A percentile compares a stretch with the other conserved stretches of the same genome.
Evolutionary conservation across 2,888 invertebrate genomes (phyloP).

Genomic region (Machimus rusticus): DNA sequence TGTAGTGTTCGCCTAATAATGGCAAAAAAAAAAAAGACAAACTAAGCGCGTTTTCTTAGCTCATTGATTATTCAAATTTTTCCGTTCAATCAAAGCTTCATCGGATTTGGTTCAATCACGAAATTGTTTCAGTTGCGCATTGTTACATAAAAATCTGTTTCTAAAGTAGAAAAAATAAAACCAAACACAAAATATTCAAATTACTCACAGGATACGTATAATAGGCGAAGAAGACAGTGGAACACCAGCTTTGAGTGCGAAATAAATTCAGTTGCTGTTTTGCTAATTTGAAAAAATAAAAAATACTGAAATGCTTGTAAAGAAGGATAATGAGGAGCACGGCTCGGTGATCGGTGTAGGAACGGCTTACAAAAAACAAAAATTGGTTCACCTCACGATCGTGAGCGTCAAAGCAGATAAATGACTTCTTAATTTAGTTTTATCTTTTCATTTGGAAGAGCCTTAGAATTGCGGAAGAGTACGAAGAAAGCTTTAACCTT

Average conservation of each 20-base stretch:
- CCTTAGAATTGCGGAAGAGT: neutral
- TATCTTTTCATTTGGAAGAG: neutral
- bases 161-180: neutral
- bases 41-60: neutral
- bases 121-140: neutral
- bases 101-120: neutral
- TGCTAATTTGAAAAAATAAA: neutral
- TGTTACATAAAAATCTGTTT: neutral
- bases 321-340: neutral
- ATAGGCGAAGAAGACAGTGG: neutral
- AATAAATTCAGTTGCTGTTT: neutral
- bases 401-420: neutral
- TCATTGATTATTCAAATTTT: neutral
- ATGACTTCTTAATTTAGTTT: neutral
- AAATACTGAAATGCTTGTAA: neutral
- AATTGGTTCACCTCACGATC: neutral
- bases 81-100: neutral
- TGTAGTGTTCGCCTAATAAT: neutral
- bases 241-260: neutral
- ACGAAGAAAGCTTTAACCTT: neutral
- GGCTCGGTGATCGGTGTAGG: neutral
- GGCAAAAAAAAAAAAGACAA: neutral
- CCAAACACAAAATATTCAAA: neutral
- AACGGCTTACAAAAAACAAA: neutral
- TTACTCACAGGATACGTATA: neutral